These are phyloP conservation scores for Cerceris ruficornis DNA, from an alignment of 2,888 invertebrate species.

Conservation along the genomic window DNA sequence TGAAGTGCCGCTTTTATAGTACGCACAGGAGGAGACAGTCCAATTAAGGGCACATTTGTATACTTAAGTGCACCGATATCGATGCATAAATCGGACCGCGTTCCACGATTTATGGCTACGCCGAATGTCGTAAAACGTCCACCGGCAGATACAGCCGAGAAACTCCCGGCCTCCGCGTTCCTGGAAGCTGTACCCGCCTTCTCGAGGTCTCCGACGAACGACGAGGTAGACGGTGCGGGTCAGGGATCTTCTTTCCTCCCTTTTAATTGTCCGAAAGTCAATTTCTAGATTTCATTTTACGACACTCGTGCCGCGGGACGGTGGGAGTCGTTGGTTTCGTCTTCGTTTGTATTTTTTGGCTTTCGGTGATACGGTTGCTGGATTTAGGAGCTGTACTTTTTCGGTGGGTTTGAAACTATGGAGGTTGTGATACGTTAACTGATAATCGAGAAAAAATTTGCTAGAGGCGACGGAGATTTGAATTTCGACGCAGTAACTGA, in stretches of 20 bases:
- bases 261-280: slow-evolving; percentile 7
- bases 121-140: slow-evolving; percentile 74
- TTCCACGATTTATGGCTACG: slow-evolving; percentile 72
- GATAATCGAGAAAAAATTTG: too few species aligned
- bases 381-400: too few species aligned
- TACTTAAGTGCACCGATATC: slow-evolving; percentile 74
- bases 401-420: too few species aligned
- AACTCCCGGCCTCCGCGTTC: slow-evolving; percentile 50
- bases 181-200: slow-evolving; percentile 52
- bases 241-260: background rate
- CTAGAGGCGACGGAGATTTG: too few species aligned
- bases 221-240: background rate
- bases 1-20: slow-evolving; percentile 68
- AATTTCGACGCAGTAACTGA: too few species aligned
- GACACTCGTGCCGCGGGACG: too few species aligned
- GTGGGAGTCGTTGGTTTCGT: too few species aligned
- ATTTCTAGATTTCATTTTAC: too few species aligned
- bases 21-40: slow-evolving; percentile 71
- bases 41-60: slow-evolving; percentile 77
- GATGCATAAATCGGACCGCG: slow-evolving; percentile 72
- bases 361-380: too few species aligned
- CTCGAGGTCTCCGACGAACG: slow-evolving; percentile 30
- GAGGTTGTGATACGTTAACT: too few species aligned
- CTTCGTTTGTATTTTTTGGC: too few species aligned
- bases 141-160: slow-evolving; percentile 58